Conservation (phyloP, 1,140 invertebrate genomes). For the Chrysomallon squamiferum region DNA sequence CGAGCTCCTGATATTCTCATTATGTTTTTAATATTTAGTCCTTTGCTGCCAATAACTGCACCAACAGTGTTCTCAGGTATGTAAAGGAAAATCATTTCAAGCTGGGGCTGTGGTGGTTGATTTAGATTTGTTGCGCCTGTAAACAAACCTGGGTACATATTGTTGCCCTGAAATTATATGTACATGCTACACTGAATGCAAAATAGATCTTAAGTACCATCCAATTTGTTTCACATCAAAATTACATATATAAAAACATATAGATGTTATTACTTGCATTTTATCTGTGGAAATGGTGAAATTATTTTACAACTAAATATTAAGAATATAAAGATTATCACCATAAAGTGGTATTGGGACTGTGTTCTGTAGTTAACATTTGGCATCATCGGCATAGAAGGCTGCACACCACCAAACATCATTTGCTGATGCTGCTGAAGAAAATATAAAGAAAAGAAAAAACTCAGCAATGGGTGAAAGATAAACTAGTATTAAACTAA, state of each 20-base stretch:
- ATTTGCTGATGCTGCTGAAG: slow-evolving; percentile 27
- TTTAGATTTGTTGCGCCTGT: slow-evolving; percentile 23
- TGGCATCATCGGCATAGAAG: slow-evolving; percentile 31
- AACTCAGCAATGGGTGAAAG: too few species aligned
- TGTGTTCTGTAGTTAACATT: slow-evolving; percentile 21
- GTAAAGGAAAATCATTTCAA: slow-evolving; percentile 71
- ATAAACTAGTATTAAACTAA: too few species aligned
- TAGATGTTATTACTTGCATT: too few species aligned
- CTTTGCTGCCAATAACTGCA: slow-evolving; percentile 96
- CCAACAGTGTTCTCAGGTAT: slow-evolving; percentile 96
- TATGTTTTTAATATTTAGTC: slow-evolving; percentile 94
- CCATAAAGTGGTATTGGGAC: slow-evolving; percentile 33
- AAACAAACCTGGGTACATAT: slow-evolving; percentile 60
- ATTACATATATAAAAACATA: too few species aligned
- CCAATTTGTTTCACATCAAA: too few species aligned
- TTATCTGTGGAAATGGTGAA: too few species aligned
- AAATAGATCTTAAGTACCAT: too few species aligned
- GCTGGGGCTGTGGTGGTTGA: slow-evolving; percentile 44
- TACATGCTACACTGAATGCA: too few species aligned
- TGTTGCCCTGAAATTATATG: slow-evolving; percentile 3
- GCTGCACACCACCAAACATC: slow-evolving; percentile 26
- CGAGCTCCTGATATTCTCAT: slow-evolving; percentile 94
- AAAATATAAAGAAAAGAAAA: not conserved
- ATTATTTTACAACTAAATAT: too few species aligned
- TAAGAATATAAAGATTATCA: too few species aligned